Evolutionary conservation across 1,140 invertebrate species (phyloP).

Genomic region (Nebria ingens): DNA sequence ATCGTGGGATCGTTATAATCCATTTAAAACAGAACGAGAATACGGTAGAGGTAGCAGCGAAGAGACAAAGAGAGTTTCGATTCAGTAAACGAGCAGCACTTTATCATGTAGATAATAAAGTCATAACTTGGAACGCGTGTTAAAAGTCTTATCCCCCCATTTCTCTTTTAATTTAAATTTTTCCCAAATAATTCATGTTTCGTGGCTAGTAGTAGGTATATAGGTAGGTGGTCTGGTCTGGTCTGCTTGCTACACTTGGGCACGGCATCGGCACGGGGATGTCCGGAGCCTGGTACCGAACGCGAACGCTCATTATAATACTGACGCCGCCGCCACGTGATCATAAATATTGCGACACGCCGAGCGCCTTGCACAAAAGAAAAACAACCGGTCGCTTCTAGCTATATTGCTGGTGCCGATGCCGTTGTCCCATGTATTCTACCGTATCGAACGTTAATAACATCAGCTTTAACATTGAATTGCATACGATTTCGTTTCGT

Average conservation of each 20-base stretch:
- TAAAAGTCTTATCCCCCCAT: conserved; percentile 15
- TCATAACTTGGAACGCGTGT: conserved; percentile 20
- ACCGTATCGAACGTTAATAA: background rate
- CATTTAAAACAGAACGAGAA: too few relatives aligned
- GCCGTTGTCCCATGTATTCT: too few relatives aligned
- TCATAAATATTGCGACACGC: conserved; percentile 1
- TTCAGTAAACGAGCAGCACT: conserved; percentile 19
- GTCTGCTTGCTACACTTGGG: too few relatives aligned
- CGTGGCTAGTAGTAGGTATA: too few relatives aligned
- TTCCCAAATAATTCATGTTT: conserved; percentile 21
- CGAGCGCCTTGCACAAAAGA: background rate
- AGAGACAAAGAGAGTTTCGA: too few relatives aligned
- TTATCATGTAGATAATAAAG: conserved; percentile 22
- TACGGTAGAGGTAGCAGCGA: too few relatives aligned
- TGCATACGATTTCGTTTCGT: too few relatives aligned
- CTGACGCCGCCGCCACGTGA: background rate
- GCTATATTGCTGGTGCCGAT: too few relatives aligned
- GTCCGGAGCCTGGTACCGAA: background rate
- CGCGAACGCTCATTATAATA: conserved; percentile 4
- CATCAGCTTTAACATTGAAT: too few relatives aligned
- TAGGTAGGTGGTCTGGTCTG: too few relatives aligned
- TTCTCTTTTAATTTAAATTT: conserved; percentile 20
- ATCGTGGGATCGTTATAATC: too few relatives aligned
- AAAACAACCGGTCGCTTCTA: background rate
- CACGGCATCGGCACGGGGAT: background rate